Base-by-base conservation (phyloP, 2,888 invertebrate species). In the Diogma glabrata region DNA sequence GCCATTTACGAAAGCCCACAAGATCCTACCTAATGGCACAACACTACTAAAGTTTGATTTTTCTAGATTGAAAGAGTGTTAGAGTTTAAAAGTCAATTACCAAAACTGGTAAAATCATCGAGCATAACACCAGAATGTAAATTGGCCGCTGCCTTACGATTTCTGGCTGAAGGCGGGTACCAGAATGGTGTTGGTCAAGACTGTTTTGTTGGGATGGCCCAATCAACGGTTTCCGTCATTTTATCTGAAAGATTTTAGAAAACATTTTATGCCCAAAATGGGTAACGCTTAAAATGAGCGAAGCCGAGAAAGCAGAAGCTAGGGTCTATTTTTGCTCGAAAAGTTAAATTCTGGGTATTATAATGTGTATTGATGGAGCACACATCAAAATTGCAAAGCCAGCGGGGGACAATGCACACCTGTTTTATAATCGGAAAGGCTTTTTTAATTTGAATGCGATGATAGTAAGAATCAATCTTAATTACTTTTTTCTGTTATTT, bases 221-320 rank as follows among this genome's bases (percentile, higher is more conserved):
- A 33, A 33, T 38, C 3, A 14, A 38, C 14, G 38, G 38, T 38
- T 38, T 38, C 38, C 38, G 38, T 38, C 14, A 38, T 38, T 38
- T 38, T 38, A 38, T 38, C 38, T 38, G 16, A 38, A 38, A 38
- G 38, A 2, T 38, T 14, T 38, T 16, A 38, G 38, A 38, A 38
- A 38, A 38, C 10, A 6, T 14, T 38, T 38, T 16, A 38, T 38
- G 38, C 38, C 38, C 38, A 14, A 14, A 38, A 38, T 38, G 38
- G 38, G 16, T 38, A 38, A 38, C 38, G 16, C 38, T 38, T 38
- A 38, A 38, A 38, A 38, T 38, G 16, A 38, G 38, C 38, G 38
- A 38, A 38, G 38, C 38, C 14, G 14, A 38, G 38, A 38, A 38
- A 38, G 38, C 38, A 16, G 38, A 38, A 38, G 38, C 19, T 38